phyloP scores from a whole-genome alignment of 2,888 invertebrate species.

The Tenthredo distinguenda region DNA sequence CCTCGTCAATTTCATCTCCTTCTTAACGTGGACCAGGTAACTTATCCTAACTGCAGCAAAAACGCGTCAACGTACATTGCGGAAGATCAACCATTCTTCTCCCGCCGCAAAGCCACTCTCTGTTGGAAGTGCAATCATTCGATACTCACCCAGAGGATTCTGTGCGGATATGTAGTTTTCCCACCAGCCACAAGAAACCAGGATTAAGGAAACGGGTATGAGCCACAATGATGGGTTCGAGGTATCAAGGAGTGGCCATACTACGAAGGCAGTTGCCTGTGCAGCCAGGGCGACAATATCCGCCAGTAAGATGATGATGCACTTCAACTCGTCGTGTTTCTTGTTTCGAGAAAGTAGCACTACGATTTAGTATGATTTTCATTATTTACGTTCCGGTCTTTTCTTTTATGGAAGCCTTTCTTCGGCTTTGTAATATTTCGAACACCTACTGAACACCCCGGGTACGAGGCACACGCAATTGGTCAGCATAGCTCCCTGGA shows the following conservation, averaged over 20 bases:
- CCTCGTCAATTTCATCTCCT: conserved; percentile 81
- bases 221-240: conserved; percentile 79
- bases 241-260: conserved; percentile 84
- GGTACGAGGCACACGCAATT: conserved; percentile 92
- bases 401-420: neutral
- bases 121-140: neutral
- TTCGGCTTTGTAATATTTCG: neutral
- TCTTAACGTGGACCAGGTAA: conserved; percentile 78
- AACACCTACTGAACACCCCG: conserved; percentile 84
- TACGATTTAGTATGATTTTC: conserved; percentile 48
- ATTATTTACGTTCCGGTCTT: conserved; percentile 3
- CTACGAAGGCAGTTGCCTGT: conserved; percentile 84
- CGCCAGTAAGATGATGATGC: conserved; percentile 68
- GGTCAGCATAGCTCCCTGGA: conserved; percentile 91
- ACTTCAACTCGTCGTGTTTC: conserved; percentile 35
- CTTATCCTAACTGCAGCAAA: conserved; percentile 73
- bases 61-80: conserved; percentile 32
- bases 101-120: conserved; percentile 1
- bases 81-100: conserved; percentile 22
- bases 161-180: conserved; percentile 85
- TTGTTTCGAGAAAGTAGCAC: conserved; percentile 60
- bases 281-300: conserved; percentile 83
- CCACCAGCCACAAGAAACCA: conserved; percentile 92
- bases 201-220: conserved; percentile 82
- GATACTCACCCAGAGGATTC: conserved; percentile 68